Conservation (phyloP, 2,797 vertebrate genomes). For the Chaetophractus vellerosus region DNA sequence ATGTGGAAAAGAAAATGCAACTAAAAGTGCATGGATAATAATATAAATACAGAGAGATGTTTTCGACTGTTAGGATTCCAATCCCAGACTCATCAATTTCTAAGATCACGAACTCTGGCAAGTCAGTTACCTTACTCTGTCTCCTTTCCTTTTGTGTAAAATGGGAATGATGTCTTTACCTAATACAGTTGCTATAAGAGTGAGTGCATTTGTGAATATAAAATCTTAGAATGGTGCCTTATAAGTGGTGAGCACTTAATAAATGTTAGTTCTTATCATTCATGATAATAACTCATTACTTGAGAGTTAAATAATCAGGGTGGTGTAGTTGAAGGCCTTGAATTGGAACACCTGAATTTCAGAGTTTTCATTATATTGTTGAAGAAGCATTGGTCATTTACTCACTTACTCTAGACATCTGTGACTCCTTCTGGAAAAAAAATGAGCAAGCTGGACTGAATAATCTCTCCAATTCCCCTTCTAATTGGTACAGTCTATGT, state of each 20-base stretch:
- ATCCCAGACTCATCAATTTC: not conserved
- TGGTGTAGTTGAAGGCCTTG: rapidly evolving
- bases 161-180: not conserved
- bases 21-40: not conserved
- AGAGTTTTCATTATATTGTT: rapidly evolving
- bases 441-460: not conserved
- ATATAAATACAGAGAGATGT: not conserved
- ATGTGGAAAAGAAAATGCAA: not conserved
- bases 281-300: no score
- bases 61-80: not conserved
- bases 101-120: not conserved
- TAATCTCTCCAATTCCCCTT: not conserved
- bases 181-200: rapidly evolving
- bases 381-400: not conserved
- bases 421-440: not conserved
- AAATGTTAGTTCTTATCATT: not conserved
- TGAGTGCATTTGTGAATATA: no score
- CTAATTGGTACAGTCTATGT: not conserved
- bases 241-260: rapidly evolving
- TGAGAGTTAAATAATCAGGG: no score
- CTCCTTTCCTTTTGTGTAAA: not conserved
- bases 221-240: no score
- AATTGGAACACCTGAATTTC: not conserved
- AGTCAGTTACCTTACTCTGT: rapidly evolving
- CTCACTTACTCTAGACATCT: not conserved